Evolutionary conservation across 1,140 invertebrate species (phyloP).

Genomic region (Aphis craccivora): DNA sequence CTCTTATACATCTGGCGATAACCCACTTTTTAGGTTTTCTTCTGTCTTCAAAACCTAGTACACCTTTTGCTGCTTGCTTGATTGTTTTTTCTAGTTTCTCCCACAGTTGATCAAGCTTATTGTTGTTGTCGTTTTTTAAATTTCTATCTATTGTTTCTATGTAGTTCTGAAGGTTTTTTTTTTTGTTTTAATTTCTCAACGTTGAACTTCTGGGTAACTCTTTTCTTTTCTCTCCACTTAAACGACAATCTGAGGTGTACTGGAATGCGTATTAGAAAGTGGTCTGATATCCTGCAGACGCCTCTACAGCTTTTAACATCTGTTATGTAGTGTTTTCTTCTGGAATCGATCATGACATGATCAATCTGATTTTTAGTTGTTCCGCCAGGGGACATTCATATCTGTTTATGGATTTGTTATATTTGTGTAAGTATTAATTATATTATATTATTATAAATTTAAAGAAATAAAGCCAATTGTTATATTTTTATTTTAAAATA

Average conservation of each 20-base stretch:
- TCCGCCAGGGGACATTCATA: constrained; percentile 59
- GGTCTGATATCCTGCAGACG: constrained; percentile 58
- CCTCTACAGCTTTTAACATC: constrained; percentile 59
- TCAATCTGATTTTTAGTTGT: constrained; percentile 60
- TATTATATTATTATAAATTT: too few relatives aligned
- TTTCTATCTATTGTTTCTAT: constrained; percentile 29
- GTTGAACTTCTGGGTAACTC: constrained; percentile 18
- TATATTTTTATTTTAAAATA: too few relatives aligned
- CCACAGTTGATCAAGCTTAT: constrained; percentile 9
- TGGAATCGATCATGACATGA: constrained; percentile 59
- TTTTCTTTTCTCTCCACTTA: constrained; percentile 40
- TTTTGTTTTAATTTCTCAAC: constrained; percentile 30
- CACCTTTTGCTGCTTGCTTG: constrained; percentile 9
- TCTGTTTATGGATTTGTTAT: constrained; percentile 61
- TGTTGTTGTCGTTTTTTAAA: constrained; percentile 27
- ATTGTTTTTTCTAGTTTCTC: constrained; percentile 31
- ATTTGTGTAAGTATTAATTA: too few relatives aligned
- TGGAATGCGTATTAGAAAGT: constrained; percentile 59
- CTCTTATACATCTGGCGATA: constrained; percentile 57
- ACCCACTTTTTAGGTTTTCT: constrained; percentile 58
- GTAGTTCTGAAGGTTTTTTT: constrained; percentile 4
- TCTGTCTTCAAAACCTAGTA: constrained; percentile 41
- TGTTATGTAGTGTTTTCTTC: constrained; percentile 30
- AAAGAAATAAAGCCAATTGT: too few relatives aligned
- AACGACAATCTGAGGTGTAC: constrained; percentile 44